phyloP scores from a whole-genome alignment of 37 sponge, comb jelly and placozoan genomes.

The Diacarnus erythraeanus region DNA sequence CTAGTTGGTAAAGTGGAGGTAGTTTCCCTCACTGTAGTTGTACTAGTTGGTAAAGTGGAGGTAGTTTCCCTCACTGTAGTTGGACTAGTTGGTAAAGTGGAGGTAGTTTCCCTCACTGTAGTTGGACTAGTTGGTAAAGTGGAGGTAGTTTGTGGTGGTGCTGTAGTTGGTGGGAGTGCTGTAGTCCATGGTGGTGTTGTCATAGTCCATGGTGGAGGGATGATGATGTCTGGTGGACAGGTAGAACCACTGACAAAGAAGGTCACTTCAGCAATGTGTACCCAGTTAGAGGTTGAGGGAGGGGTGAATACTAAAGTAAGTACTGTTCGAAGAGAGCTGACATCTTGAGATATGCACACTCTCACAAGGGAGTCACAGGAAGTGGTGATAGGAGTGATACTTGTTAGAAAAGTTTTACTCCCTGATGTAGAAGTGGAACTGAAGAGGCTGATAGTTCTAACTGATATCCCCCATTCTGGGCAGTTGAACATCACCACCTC shows the following conservation, averaged over 20 bases:
- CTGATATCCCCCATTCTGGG: background rate
- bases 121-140: too few species aligned
- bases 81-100: too few species aligned
- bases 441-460: background rate
- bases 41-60: too few species aligned
- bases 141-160: background rate
- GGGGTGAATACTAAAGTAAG: background rate
- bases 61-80: too few species aligned
- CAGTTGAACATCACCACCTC: background rate
- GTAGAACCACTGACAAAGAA: background rate
- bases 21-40: too few species aligned
- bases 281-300: background rate
- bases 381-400: background rate
- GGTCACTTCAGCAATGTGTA: background rate
- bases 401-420: background rate
- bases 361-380: background rate
- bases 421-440: background rate
- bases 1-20: too few species aligned
- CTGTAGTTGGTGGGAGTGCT: background rate
- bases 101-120: too few species aligned
- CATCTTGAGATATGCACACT: background rate
- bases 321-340: background rate
- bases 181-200: background rate
- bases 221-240: background rate
- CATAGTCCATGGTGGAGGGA: background rate